Conservation (phyloP, 2,888 invertebrate genomes). For the Apamea sordens region DNA sequence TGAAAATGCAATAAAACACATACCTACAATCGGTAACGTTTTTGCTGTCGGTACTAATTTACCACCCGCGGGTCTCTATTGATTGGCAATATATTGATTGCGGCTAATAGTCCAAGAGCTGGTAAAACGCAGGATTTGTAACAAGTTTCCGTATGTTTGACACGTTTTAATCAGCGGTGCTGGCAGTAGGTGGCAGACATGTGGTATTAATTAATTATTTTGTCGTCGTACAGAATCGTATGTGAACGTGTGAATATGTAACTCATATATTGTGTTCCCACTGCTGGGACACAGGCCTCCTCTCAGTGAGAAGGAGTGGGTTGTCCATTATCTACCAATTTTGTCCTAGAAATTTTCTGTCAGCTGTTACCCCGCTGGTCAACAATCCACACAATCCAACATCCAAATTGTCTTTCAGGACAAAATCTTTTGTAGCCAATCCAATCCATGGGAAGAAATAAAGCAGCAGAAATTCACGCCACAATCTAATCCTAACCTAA, state of each 20-base stretch:
- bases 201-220: conserved; percentile 28
- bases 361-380: too few relatives aligned
- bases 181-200: background rate
- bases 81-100: conserved; percentile 61
- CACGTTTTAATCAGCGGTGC: conserved; percentile 40
- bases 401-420: background rate
- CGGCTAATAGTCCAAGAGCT: conserved; percentile 51
- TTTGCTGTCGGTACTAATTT: conserved; percentile 72
- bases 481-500: conserved; percentile 25
- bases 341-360: too few relatives aligned
- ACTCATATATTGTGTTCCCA: background rate
- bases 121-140: conserved; percentile 39
- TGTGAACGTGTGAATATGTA: background rate
- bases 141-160: conserved; percentile 40
- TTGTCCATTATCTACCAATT: too few relatives aligned
- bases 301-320: too few relatives aligned
- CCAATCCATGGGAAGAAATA: background rate
- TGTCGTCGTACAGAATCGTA: background rate
- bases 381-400: too few relatives aligned
- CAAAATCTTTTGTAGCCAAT: background rate
- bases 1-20: conserved; percentile 50
- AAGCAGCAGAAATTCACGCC: conserved; percentile 14
- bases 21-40: conserved; percentile 56
- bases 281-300: too few relatives aligned
- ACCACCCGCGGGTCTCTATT: conserved; percentile 68